Evolutionary conservation across 2,797 vertebrate species (phyloP).

Genomic region (Bufotes viridis): DNA sequence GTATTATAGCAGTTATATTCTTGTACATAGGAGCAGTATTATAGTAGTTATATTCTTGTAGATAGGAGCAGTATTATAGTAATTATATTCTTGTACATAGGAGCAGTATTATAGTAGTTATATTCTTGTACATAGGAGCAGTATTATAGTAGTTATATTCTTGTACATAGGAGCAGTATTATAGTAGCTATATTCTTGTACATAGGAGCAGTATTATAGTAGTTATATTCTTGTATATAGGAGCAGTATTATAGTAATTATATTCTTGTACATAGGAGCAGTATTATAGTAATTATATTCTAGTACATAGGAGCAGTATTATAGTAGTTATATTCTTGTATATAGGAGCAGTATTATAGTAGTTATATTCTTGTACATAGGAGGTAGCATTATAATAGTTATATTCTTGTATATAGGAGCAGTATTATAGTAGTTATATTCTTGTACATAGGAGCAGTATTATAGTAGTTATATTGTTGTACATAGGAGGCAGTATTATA

Average conservation of each 20-base stretch:
- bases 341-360: constrained; percentile 6
- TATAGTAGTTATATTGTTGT: constrained; percentile 17
- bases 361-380: neutral
- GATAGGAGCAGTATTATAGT: neutral
- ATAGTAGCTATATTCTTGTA: too few species aligned
- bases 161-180: too few species aligned
- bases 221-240: neutral
- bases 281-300: too few species aligned
- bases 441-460: constrained; percentile 2
- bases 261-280: neutral
- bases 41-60: neutral
- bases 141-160: too few species aligned
- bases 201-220: neutral
- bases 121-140: too few species aligned
- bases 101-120: too few species aligned
- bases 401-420: neutral
- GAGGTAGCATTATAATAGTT: neutral
- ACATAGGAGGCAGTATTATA: constrained; percentile 16
- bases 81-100: neutral
- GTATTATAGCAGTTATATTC: constrained; percentile 10
- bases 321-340: constrained; percentile 7
- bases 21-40: neutral
- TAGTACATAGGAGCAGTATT: neutral
- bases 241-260: neutral
- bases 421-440: constrained; percentile 15